Percentiles rank a stretch among this genome's conserved stretches.
Evolutionary conservation across 2,113 vertebrate genomes (phyloP).

Genomic region (Polyodon spathula): DNA sequence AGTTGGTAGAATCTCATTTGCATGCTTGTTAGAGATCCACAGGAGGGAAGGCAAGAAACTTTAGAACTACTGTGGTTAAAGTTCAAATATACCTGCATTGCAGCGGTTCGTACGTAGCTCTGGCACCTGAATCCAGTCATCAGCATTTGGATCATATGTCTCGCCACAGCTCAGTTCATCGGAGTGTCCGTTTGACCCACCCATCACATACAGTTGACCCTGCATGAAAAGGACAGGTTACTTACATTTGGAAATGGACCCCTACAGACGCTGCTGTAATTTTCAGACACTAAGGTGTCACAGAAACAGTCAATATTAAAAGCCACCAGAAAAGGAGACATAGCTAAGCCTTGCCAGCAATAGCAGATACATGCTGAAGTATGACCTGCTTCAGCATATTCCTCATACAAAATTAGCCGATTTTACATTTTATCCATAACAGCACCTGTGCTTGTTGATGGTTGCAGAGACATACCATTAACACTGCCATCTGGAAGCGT

Average conservation of each 20-base stretch:
- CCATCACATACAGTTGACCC: constrained; percentile 92
- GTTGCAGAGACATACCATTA: constrained; percentile 65
- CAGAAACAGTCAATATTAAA: too few relatives aligned
- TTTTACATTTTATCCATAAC: not conserved
- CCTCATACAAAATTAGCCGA: too few relatives aligned
- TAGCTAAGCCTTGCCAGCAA: too few relatives aligned
- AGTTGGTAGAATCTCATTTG: too few relatives aligned
- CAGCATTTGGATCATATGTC: constrained; percentile 75
- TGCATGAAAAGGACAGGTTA: constrained; percentile 25
- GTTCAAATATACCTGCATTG: constrained; percentile 75
- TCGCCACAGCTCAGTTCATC: constrained; percentile 95
- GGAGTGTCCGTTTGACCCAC: constrained; percentile 92
- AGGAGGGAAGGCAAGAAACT: too few relatives aligned
- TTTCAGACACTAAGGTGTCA: not conserved
- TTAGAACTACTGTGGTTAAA: not conserved
- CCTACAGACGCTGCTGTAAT: not conserved
- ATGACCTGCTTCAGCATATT: too few relatives aligned
- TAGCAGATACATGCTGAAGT: too few relatives aligned
- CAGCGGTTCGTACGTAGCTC: constrained; percentile 93
- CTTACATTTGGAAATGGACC: not conserved
- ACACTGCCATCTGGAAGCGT: constrained; percentile 93
- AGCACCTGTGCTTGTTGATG: not conserved
- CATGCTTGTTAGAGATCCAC: too few relatives aligned
- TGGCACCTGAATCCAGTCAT: constrained; percentile 85
- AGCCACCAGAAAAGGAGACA: too few relatives aligned